Conservation (phyloP, 1,140 invertebrate species). For the Pararge aegeria region DNA sequence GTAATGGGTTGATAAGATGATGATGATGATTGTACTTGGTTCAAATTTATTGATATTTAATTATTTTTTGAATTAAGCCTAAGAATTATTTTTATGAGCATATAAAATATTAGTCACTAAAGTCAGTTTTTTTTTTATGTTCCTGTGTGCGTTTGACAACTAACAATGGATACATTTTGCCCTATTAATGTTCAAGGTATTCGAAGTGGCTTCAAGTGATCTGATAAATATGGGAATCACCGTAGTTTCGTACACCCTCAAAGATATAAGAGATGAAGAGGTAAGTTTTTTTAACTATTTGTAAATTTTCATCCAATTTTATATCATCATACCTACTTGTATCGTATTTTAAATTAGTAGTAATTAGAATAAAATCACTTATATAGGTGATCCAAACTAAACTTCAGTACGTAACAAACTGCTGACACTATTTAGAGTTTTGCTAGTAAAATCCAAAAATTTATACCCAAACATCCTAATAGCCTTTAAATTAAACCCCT, state of each 20-base stretch:
- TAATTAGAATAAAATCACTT: not conserved
- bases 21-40: too few relatives aligned
- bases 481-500: too few relatives aligned
- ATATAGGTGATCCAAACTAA: not conserved
- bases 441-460: not conserved
- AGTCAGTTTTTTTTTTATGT: not conserved
- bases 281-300: constrained; percentile 79
- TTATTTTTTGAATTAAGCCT: too few relatives aligned
- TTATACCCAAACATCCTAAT: too few relatives aligned
- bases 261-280: constrained; percentile 98
- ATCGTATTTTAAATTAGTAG: not conserved
- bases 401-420: not conserved
- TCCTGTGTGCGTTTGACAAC: too few relatives aligned
- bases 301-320: not conserved
- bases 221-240: constrained; percentile 99
- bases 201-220: constrained; percentile 96
- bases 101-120: not conserved
- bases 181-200: constrained; percentile 80
- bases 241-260: constrained; percentile 98
- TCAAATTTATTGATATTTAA: too few relatives aligned
- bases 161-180: not conserved
- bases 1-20: too few relatives aligned
- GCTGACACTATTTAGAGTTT: too few relatives aligned
- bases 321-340: not conserved
- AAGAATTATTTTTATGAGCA: not conserved